Conservation (phyloP, 2,888 invertebrate species). For the Sussaba pulchella region DNA sequence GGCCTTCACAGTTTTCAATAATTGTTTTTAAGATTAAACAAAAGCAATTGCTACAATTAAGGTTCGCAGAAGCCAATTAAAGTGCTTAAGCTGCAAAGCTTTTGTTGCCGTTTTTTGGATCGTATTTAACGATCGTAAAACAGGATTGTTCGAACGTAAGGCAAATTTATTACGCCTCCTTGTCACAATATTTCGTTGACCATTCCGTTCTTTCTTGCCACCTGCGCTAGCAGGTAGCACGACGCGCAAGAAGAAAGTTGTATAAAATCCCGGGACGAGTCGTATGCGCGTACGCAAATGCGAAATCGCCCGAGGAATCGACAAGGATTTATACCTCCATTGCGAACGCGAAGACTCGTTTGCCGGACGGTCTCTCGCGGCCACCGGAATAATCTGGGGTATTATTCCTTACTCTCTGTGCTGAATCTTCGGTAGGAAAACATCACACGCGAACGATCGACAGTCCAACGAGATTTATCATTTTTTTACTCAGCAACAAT, state of each 20-base stretch:
- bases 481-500: constrained; percentile 27
- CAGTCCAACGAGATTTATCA: constrained; percentile 39
- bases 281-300: constrained; percentile 30
- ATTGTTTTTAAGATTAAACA: not conserved
- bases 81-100: constrained; percentile 8
- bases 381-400: constrained; percentile 38
- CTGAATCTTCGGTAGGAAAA: constrained; percentile 31
- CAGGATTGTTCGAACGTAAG: constrained; percentile 27
- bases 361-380: constrained; percentile 25
- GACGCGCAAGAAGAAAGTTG: not conserved
- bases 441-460: constrained; percentile 50
- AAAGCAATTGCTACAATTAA: not conserved
- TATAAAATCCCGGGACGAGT: constrained; percentile 13
- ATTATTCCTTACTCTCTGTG: constrained; percentile 42
- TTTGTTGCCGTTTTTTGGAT: constrained; percentile 42
- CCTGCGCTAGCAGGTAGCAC: constrained; percentile 11
- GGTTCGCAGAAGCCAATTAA: constrained; percentile 30
- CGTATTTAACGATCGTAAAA: constrained; percentile 50
- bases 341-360: constrained; percentile 53
- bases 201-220: constrained; percentile 23
- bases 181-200: no score
- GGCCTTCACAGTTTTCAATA: not conserved
- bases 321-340: constrained; percentile 65
- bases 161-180: constrained; percentile 2
- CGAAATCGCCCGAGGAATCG: constrained; percentile 53